Evolutionary conservation across 2,797 vertebrate genomes (phyloP), one percentile per base, ranked within the genome.

Genomic region (Sebastolobus altivelis): DNA sequence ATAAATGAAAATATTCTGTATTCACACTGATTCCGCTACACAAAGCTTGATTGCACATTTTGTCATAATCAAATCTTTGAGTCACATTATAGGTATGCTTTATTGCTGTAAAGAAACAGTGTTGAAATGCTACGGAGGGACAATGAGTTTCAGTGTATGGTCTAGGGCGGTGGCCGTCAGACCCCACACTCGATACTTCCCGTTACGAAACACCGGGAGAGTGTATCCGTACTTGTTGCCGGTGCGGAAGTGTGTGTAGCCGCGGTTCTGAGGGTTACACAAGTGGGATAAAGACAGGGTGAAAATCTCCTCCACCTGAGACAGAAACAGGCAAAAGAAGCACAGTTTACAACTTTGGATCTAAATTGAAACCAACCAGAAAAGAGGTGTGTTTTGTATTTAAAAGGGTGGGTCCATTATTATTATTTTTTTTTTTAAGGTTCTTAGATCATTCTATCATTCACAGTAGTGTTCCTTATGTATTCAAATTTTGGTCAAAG

Each of bases 261-360:
- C 97, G 2, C 95, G 94, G 90, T 98, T 98, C 69, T 91, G 88
- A 0, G 93, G 94, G 49, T 90, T 89, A 65, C 96, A 96, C 80
- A 98, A 85, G 84, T 98, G 97, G 22, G 94, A 92, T 80, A 99
- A 77, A 0, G 97, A 94, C 84, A 99, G 40, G 0, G 94, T 96
- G 87, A 99, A 98, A 74, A 97, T 94, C 79, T 98, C 96, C 16
- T 97, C 97, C 35, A 98, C 98, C 98, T 98, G 86, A 5, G 22
- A n/a, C 0, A 14, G 54, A 77, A 73, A 78, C 16, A 77, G 29
- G 77, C 10, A 79, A 20, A 73, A 20, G 6, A 37, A 37, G 10
- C 8, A 65, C 2, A 33, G 2, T 14, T 76, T 13, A 65, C 4
- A 52, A 46, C 3, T 72, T 69, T 18, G 40, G 8, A 46, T 46